These are phyloP conservation scores for Acanthiza pusilla DNA, from an alignment of 2,797 vertebrate genomes.

Conservation along the genomic window DNA sequence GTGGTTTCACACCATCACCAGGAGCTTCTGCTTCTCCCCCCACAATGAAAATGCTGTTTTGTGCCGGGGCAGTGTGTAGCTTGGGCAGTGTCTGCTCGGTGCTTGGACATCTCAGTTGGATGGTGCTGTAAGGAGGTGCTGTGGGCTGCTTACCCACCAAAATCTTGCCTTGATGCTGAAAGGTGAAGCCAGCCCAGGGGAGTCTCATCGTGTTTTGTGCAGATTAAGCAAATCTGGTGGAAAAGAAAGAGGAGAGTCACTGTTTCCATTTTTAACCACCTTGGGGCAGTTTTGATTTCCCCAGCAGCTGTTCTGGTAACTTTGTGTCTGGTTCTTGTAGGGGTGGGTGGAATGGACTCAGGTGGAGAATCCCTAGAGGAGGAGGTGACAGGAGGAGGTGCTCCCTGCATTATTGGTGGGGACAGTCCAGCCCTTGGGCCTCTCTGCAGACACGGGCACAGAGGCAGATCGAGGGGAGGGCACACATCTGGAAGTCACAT, in stretches of 20 bases:
- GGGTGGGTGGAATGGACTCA: accelerated
- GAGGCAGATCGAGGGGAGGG: neutral
- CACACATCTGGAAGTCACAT: constrained; percentile 1
- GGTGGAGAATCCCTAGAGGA: accelerated
- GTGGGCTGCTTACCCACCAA: neutral
- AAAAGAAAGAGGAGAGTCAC: neutral
- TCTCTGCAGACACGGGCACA: neutral
- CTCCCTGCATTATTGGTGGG: neutral
- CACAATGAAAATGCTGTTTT: neutral
- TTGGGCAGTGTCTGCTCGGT: neutral
- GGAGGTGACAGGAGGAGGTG: neutral
- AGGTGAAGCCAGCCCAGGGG: neutral
- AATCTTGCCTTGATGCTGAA: neutral
- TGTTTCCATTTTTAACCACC: neutral
- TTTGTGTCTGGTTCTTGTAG: neutral
- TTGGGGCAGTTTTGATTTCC: neutral
- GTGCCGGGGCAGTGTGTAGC: neutral
- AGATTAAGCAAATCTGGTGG: neutral
- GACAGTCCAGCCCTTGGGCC: neutral
- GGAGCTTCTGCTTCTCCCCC: neutral
- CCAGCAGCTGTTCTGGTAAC: neutral
- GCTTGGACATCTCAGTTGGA: neutral
- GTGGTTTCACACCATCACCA: neutral
- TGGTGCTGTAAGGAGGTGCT: neutral
- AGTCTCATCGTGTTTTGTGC: accelerated